Percentiles rank a stretch among this genome's conserved stretches.
These are phyloP conservation scores for Rhogogaster chlorosoma DNA, from an alignment of 2,888 invertebrate species.

Conservation along the genomic window DNA sequence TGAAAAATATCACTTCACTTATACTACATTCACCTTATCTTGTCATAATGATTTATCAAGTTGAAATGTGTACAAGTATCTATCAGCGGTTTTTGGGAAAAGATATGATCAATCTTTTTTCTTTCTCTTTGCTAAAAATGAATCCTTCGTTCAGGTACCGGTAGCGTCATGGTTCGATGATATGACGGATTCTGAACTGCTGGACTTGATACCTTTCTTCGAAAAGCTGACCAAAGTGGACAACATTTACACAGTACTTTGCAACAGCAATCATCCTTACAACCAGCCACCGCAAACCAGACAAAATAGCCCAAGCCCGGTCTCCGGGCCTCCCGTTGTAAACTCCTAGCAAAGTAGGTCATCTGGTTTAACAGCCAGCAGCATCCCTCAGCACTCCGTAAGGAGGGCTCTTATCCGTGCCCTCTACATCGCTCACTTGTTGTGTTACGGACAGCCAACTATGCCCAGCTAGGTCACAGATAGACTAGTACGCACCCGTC, in stretches of 20 bases:
- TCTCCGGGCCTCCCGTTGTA: conserved; percentile 70
- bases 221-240: conserved; percentile 98
- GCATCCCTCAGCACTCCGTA: conserved; percentile 72
- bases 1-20: not conserved
- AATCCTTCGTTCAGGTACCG: conserved; percentile 86
- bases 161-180: conserved; percentile 99
- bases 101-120: not conserved
- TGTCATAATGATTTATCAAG: conserved; percentile 16
- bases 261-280: conserved; percentile 94
- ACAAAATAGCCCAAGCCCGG: conserved; percentile 72
- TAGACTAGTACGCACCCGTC: conserved; percentile 22
- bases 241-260: conserved; percentile 96
- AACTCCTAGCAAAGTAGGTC: conserved; percentile 76
- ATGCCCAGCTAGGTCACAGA: conserved; percentile 58
- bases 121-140: not conserved
- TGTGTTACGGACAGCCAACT: conserved; percentile 61
- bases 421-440: conserved; percentile 69
- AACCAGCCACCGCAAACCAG: conserved; percentile 77
- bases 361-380: conserved; percentile 73
- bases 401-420: conserved; percentile 71
- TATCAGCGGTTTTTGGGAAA: not conserved
- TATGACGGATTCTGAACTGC: conserved; percentile 96
- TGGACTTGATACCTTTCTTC: conserved; percentile 98
- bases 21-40: conserved; percentile 15
- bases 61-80: not conserved